phyloP scores from a whole-genome alignment of 1,140 invertebrate genomes.

The Drosophila rhopaloa region DNA sequence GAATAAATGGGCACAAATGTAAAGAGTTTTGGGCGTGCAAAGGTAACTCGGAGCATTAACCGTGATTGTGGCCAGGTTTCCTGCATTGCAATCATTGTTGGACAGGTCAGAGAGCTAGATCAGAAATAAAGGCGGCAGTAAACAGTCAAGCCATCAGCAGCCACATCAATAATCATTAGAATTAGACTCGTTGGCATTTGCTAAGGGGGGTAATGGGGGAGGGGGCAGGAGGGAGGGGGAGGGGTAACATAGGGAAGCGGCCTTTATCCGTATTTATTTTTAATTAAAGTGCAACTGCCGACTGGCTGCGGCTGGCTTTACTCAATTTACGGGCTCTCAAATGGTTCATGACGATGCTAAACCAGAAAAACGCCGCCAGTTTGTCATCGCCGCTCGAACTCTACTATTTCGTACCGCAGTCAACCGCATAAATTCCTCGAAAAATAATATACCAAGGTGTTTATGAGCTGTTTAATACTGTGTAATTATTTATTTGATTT shows the following conservation, averaged over 20 bases:
- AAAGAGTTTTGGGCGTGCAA: constrained; percentile 8
- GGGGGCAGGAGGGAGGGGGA: too few species aligned
- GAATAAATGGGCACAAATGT: constrained; percentile 15
- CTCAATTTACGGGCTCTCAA: constrained; percentile 61
- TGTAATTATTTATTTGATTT: constrained; percentile 9
- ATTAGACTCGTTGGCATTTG: constrained; percentile 51
- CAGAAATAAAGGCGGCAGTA: constrained; percentile 11
- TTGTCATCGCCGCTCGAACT: constrained; percentile 42
- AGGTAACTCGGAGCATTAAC: constrained; percentile 6
- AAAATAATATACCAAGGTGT: constrained; percentile 21
- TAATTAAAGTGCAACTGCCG: constrained; percentile 74
- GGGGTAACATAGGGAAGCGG: not conserved
- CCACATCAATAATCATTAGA: constrained; percentile 60
- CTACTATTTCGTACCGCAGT: constrained; percentile 37
- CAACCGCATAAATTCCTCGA: constrained; percentile 35
- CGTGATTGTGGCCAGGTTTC: constrained; percentile 2
- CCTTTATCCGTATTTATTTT: constrained; percentile 53
- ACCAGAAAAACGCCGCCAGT: constrained; percentile 28
- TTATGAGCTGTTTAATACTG: constrained; percentile 7
- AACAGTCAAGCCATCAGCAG: constrained; percentile 27
- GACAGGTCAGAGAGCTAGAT: constrained; percentile 18
- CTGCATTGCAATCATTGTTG: constrained; percentile 19
- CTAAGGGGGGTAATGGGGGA: not conserved
- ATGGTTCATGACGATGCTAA: constrained; percentile 12
- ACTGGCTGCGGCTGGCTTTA: constrained; percentile 67